These are phyloP conservation scores for Cetonia aurata DNA, from an alignment of 2,888 invertebrate genomes.

Conservation along the genomic window DNA sequence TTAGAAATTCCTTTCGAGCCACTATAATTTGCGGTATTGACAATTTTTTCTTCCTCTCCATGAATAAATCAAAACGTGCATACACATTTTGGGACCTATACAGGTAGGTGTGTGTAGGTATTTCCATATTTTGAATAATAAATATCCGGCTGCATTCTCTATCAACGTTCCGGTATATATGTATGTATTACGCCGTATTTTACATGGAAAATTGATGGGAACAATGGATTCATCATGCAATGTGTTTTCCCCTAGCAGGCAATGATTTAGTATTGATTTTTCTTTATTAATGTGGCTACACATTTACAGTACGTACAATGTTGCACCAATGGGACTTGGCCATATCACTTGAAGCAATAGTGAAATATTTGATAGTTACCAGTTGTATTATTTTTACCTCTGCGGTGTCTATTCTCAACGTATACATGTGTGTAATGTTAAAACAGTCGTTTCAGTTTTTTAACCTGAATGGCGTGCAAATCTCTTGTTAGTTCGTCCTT, in stretches of 20 bases:
- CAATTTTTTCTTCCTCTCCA: slow-evolving; percentile 16
- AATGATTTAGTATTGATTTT: slow-evolving; percentile 26
- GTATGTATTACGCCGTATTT: slow-evolving; percentile 20
- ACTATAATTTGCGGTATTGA: slow-evolving; percentile 35
- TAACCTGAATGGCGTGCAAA: no score
- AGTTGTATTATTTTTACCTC: no score
- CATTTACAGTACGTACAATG: no score
- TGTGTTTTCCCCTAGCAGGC: slow-evolving; percentile 12
- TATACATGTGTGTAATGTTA: no score
- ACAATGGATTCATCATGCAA: slow-evolving; percentile 30
- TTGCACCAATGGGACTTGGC: no score
- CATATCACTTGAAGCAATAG: no score
- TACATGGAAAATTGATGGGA: slow-evolving; percentile 34
- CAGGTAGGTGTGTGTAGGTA: slow-evolving; percentile 3
- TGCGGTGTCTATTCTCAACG: no score
- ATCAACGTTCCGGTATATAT: slow-evolving; percentile 22
- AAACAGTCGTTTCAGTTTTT: no score
- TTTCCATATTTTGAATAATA: slow-evolving; percentile 39
- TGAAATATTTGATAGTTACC: no score
- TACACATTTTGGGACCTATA: slow-evolving; percentile 18
- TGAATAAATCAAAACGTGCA: slow-evolving; percentile 38
- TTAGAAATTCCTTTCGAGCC: slow-evolving; percentile 16
- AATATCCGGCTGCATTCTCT: slow-evolving; percentile 23
- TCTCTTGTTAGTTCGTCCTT: no score
- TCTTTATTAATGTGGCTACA: not conserved